A percentile compares a stretch with the other conserved stretches of the same genome.
Conservation (phyloP, 2,113 vertebrate genomes). For the Chrysemys picta region DNA sequence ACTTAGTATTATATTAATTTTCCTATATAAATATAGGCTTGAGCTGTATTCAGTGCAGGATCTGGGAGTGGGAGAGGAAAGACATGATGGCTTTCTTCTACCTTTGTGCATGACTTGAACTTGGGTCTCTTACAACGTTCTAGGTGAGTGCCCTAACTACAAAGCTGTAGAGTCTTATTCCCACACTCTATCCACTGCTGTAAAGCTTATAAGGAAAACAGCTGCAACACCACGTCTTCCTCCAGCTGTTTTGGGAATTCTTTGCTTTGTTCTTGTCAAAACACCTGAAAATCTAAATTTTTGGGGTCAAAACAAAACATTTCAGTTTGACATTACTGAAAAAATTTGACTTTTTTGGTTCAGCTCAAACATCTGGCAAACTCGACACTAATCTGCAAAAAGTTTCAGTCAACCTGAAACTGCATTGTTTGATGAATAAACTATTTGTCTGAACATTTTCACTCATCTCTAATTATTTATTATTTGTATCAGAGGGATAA, state of each 20-base stretch:
- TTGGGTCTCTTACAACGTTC: neutral
- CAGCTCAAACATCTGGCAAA: neutral
- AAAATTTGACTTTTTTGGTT: neutral
- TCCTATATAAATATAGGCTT: neutral
- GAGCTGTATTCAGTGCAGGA: neutral
- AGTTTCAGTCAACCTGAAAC: neutral
- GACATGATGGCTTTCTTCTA: neutral
- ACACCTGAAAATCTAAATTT: neutral
- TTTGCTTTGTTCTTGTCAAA: neutral
- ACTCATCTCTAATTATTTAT: neutral
- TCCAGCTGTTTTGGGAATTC: neutral
- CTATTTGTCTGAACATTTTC: neutral
- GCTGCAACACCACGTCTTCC: neutral
- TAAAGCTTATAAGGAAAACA: neutral
- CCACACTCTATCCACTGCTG: neutral
- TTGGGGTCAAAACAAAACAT: neutral
- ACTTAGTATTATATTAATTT: neutral
- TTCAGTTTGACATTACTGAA: neutral
- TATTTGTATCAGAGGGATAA: neutral
- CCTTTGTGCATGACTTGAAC: neutral
- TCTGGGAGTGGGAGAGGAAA: neutral
- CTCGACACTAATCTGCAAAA: neutral
- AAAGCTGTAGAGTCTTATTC: neutral
- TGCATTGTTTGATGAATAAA: neutral
- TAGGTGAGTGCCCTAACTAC: neutral